Base-by-base conservation (phyloP, 2,113 vertebrate genomes). In the Forbesichthys agassizii region DNA sequence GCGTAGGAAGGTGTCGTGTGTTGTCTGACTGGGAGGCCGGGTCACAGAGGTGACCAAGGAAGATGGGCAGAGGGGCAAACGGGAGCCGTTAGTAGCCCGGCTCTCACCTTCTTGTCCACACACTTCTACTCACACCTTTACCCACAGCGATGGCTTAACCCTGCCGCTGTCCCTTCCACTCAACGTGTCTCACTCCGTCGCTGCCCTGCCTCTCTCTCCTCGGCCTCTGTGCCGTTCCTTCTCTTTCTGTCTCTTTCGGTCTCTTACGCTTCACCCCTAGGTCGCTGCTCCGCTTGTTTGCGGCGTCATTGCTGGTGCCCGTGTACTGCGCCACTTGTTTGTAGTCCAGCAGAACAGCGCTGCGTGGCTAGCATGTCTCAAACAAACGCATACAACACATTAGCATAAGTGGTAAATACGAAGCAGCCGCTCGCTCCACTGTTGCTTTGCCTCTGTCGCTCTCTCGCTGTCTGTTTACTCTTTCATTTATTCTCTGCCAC, bases 91-190 rank as follows among this genome's bases (percentile, higher is more conserved):
- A 64, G 58, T 33, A 33, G 36, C 7, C 70, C 60, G 78, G 69
- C 73, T 75, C 80, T 64, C 53, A 66, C 75, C 61, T 75, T 64
- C 65, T 79, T 66, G 74, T 84, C 67, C 48, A 77, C 75, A 72
- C 64, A 36, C 52, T 82, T 84, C 78, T 77, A 59, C 59, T 82
- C 78, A 80, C 73, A 77, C 75, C 65, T 73, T 27, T 61, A 63
- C 79, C 73, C 48, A 65, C 51, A 79, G 77, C 76, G 61, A 61
- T 73, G 64, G 11, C 66, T 75, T 68, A 68, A 73, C 71, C 66
- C 73, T 13, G 33, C 36, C 9, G 48, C 47, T 33, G 71, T 48
- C 63, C 60, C 16, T 57, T 14, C 78, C 64, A 33, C 9, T 52
- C 60, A 27, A 11, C 3, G 36, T 76, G 46, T 63, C 60, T 66